Conservation (phyloP, 2,113 vertebrate genomes). For the Notiomystis cincta region DNA sequence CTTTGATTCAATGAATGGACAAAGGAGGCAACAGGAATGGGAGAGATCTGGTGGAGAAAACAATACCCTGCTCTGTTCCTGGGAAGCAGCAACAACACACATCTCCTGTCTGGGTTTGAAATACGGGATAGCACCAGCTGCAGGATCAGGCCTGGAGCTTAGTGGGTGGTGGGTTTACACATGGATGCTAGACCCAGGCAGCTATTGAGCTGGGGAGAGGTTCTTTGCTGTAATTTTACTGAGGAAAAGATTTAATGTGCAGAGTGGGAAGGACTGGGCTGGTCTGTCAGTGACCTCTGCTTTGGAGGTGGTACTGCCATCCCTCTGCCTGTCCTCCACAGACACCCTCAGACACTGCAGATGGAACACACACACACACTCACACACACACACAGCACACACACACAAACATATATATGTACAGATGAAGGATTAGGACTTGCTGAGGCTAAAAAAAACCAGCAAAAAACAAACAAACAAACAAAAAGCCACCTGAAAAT, state of each 20-base stretch:
- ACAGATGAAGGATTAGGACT: background rate
- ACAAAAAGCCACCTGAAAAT: background rate
- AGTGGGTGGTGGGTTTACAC: background rate
- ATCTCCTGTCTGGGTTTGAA: background rate
- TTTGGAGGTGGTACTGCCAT: background rate
- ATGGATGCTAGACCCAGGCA: background rate
- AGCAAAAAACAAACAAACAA: background rate
- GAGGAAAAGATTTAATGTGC: background rate
- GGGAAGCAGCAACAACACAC: background rate
- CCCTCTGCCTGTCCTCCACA: background rate
- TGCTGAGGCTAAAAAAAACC: background rate
- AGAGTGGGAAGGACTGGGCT: background rate
- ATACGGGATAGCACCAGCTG: fast-evolving
- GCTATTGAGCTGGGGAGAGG: background rate
- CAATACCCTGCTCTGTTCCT: background rate
- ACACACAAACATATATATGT: background rate
- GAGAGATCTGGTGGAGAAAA: background rate
- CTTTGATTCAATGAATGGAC: background rate
- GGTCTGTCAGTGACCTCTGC: background rate
- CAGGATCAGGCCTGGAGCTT: background rate
- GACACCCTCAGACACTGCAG: background rate
- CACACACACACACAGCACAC: background rate
- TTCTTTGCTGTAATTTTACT: background rate
- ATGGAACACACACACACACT: background rate
- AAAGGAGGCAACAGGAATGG: background rate